phyloP scores from a whole-genome alignment of 2,888 invertebrate genomes.

The Macaria liturata region DNA sequence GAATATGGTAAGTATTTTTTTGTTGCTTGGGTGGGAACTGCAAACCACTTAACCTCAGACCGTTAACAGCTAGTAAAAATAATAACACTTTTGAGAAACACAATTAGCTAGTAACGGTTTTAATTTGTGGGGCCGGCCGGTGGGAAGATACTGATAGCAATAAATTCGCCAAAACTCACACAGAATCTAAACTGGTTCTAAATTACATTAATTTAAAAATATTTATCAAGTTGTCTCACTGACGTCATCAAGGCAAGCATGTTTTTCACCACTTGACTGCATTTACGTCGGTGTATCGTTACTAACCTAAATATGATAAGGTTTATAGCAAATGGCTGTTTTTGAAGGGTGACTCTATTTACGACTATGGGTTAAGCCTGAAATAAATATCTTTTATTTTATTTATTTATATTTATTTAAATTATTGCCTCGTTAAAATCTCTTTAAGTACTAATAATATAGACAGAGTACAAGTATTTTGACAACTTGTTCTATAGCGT shows the following conservation, averaged over 20 bases:
- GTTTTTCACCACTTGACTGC: constrained; percentile 8
- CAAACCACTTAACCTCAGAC: too few relatives aligned
- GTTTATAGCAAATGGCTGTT: too few relatives aligned
- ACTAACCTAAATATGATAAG: constrained; percentile 3
- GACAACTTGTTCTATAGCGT: too few relatives aligned
- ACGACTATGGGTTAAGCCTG: too few relatives aligned
- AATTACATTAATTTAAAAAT: constrained; percentile 13
- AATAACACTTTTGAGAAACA: not conserved
- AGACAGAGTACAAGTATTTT: too few relatives aligned
- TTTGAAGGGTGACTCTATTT: too few relatives aligned
- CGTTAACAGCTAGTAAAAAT: not conserved
- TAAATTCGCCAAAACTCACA: constrained; percentile 4
- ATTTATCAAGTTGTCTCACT: constrained; percentile 3
- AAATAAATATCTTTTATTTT: too few relatives aligned
- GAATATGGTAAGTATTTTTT: too few relatives aligned
- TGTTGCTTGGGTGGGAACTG: too few relatives aligned
- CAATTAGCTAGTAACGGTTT: constrained; percentile 1
- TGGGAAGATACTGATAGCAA: constrained; percentile 2
- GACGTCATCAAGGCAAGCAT: constrained; percentile 22
- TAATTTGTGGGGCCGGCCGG: constrained; percentile 1
- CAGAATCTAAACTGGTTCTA: constrained; percentile 15
- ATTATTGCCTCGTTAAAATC: too few relatives aligned
- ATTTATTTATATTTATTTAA: too few relatives aligned
- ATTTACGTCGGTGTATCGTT: constrained; percentile 7
- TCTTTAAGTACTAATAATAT: too few relatives aligned